Conservation (phyloP, 1,140 invertebrate genomes). For the Sycophila sp. region DNA sequence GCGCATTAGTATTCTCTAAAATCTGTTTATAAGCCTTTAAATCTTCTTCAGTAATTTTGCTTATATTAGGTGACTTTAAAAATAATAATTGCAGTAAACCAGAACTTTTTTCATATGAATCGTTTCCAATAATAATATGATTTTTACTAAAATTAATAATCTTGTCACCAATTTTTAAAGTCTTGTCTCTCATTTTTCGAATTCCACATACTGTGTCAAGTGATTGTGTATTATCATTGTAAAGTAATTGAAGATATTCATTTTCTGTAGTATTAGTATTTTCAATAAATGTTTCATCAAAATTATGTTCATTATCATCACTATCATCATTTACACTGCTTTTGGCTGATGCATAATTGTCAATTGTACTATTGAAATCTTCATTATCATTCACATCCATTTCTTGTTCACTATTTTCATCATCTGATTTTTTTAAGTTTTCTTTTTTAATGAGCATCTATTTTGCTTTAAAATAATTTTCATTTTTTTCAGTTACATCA, state of each 20-base stretch:
- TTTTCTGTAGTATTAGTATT: too few species aligned
- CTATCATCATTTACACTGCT: background rate
- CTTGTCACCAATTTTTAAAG: too few species aligned
- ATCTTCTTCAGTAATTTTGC: too few species aligned
- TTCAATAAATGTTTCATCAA: background rate
- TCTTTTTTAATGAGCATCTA: background rate
- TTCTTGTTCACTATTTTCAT: background rate
- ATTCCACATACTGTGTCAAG: background rate
- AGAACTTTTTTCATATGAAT: constrained; percentile 8
- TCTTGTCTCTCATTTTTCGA: constrained; percentile 38
- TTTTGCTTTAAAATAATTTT: background rate
- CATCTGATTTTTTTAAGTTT: background rate
- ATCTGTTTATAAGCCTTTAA: constrained; percentile 33
- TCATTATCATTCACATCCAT: background rate
- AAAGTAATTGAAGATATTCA: background rate
- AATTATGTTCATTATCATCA: background rate
- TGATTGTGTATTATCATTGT: background rate
- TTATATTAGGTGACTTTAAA: too few species aligned
- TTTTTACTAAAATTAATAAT: too few species aligned
- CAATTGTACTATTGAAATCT: background rate
- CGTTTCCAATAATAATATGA: constrained; percentile 16
- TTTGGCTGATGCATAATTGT: background rate
- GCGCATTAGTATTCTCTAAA: constrained; percentile 39
- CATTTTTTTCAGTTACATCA: background rate
- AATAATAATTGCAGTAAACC: too few species aligned